Evolutionary conservation across 2,113 vertebrate genomes (phyloP).

Genomic region (Pholis gunnellus): DNA sequence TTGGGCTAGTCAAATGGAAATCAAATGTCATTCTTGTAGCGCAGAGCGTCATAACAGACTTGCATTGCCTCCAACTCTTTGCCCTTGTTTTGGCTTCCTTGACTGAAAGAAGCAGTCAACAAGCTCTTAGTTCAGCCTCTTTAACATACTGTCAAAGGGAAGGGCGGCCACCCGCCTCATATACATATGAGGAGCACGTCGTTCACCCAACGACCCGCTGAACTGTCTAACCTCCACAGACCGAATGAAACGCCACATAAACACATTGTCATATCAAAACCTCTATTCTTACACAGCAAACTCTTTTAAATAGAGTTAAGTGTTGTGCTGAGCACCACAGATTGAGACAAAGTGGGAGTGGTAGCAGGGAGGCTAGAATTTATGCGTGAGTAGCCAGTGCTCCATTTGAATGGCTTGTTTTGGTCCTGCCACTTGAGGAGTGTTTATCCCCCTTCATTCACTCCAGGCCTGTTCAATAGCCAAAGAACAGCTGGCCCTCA

Average conservation of each 20-base stretch:
- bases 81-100: conserved; percentile 75
- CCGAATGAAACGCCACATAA: conserved; percentile 24
- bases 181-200: conserved; percentile 68
- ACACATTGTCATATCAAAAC: conserved; percentile 30
- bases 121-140: conserved; percentile 70
- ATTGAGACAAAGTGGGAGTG: conserved; percentile 59
- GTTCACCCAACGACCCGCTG: conserved; percentile 54
- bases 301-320: conserved; percentile 30
- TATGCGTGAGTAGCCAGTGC: conserved; percentile 74
- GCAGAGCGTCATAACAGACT: conserved; percentile 66
- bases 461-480: conserved; percentile 72
- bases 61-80: conserved; percentile 44
- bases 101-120: conserved; percentile 74
- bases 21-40: conserved; percentile 63
- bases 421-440: conserved; percentile 81
- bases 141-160: conserved; percentile 76
- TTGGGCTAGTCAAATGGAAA: conserved; percentile 67
- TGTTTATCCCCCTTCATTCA: conserved; percentile 81
- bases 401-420: conserved; percentile 81
- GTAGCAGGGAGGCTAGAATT: conserved; percentile 61
- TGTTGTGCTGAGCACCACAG: conserved; percentile 51
- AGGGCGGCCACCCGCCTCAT: conserved; percentile 62
- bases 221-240: conserved; percentile 40
- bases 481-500: conserved; percentile 78
- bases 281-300: conserved; percentile 19